Base-by-base conservation (phyloP, 1,140 invertebrate species). In the Episyrphus balteatus region DNA sequence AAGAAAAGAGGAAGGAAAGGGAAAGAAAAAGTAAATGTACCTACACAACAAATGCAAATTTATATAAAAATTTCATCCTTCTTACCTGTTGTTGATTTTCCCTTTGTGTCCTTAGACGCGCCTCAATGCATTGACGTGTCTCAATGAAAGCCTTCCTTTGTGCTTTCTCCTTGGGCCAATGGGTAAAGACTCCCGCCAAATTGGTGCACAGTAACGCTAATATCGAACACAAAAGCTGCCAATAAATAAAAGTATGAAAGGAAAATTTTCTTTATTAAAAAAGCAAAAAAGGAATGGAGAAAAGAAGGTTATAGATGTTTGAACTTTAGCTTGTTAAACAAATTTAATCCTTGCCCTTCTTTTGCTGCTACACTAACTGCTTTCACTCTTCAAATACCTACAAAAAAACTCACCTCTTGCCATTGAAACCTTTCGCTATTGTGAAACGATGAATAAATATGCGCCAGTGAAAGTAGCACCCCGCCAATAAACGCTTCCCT, bases 41-140 rank as follows among this genome's bases (percentile, higher is more conserved):
- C n/a, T n/a, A n/a, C n/a, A n/a, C n/a, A n/a, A n/a, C n/a, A n/a
- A n/a, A n/a, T n/a, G n/a, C n/a, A n/a, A n/a, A n/a, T n/a, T n/a
- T n/a, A n/a, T 26, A 26, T 26, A 8, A 5, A 26, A 26, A 26
- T 26, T 26, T 26, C 8, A 26, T 26, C 21, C 17, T 34, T 14
- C 57, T 71, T 75, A 96, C 93, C 83, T 97, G 90, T 75, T 96
- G 90, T 67, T 96, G 89, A 69, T 96, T 96, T 71, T 96, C 92
- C 45, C 88, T 74, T 69, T 94, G 89, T 10, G 90, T 92, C 50
- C 88, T 87, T 19, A 97, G 76, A 38, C 92, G 75, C 5, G 91
- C 88, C 66, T 94, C 87, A 17, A 98, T 88, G 69, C 92, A 96
- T 66, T 91, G 86, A 37, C 92, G 75, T 5, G 93, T 98, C 71